phyloP scores from a whole-genome alignment of 2,113 vertebrate species.

The Dipodomys merriami region DNA sequence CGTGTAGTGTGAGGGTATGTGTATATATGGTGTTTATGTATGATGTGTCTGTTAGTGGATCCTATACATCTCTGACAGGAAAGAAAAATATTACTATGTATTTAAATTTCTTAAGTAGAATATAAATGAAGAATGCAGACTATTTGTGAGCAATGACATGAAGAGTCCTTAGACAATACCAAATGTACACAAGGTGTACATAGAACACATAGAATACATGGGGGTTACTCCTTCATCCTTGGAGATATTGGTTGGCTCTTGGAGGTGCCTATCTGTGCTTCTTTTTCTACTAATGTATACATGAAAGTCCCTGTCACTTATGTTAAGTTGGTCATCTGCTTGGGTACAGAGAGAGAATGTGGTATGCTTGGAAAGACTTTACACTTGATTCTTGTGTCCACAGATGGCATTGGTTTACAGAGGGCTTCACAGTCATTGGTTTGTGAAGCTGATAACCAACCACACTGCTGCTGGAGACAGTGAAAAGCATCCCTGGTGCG shows the following conservation, averaged over 20 bases:
- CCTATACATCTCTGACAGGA: slow-evolving; percentile 13
- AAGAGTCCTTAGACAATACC: background rate
- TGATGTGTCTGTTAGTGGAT: background rate
- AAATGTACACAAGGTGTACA: background rate
- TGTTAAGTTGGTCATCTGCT: background rate
- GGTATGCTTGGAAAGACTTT: slow-evolving; percentile 7
- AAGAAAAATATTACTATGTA: background rate
- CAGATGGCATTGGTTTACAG: background rate
- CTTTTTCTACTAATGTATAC: background rate
- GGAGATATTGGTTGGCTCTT: background rate
- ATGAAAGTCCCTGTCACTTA: slow-evolving; percentile 23
- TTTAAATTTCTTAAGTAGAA: background rate
- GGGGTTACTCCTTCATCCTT: background rate
- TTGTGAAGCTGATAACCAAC: background rate
- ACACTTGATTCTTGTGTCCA: background rate
- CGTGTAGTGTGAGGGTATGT: background rate
- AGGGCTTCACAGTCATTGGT: background rate
- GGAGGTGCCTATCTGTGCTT: background rate
- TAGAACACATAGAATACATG: no score
- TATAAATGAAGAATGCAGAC: background rate
- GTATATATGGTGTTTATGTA: no score
- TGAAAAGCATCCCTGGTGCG: background rate
- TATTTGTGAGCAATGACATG: slow-evolving; percentile 15
- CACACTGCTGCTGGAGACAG: background rate
- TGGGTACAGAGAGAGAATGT: background rate